phyloP scores from a whole-genome alignment of 2,888 invertebrate species.

The Agrotis exclamationis region DNA sequence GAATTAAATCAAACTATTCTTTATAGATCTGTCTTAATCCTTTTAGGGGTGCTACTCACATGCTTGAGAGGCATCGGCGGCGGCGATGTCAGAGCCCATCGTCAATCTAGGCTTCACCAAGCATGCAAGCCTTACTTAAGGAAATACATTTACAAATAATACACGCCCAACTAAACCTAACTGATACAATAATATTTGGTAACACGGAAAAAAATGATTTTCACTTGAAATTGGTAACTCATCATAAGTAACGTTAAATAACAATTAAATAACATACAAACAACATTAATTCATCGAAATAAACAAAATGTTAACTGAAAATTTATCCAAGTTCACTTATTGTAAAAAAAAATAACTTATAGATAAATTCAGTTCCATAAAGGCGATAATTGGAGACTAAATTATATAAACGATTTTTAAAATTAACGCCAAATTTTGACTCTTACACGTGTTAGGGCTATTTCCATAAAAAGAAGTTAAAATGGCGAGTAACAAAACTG shows the following conservation, averaged over 20 bases:
- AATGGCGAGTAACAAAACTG: constrained; percentile 9
- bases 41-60: background rate
- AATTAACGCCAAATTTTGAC: constrained; percentile 5
- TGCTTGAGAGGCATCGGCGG: background rate
- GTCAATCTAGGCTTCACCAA: too few species aligned
- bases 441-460: background rate
- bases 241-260: constrained; percentile 32
- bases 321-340: constrained; percentile 25
- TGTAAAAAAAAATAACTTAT: constrained; percentile 1
- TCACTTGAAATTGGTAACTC: constrained; percentile 61
- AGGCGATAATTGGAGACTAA: constrained; percentile 3
- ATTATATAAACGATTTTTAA: background rate
- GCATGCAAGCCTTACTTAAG: constrained; percentile 2
- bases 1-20: too few species aligned
- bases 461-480: too few species aligned
- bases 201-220: constrained; percentile 57
- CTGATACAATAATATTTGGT: constrained; percentile 69
- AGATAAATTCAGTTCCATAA: background rate
- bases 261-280: constrained; percentile 52
- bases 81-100: too few species aligned
- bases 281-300: constrained; percentile 27
- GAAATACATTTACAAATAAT: constrained; percentile 35
- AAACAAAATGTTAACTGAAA: constrained; percentile 17
- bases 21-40: background rate
- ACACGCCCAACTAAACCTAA: constrained; percentile 47